Base-by-base conservation (phyloP, 2,113 vertebrate genomes). In the Urocynchramus pylzowi region DNA sequence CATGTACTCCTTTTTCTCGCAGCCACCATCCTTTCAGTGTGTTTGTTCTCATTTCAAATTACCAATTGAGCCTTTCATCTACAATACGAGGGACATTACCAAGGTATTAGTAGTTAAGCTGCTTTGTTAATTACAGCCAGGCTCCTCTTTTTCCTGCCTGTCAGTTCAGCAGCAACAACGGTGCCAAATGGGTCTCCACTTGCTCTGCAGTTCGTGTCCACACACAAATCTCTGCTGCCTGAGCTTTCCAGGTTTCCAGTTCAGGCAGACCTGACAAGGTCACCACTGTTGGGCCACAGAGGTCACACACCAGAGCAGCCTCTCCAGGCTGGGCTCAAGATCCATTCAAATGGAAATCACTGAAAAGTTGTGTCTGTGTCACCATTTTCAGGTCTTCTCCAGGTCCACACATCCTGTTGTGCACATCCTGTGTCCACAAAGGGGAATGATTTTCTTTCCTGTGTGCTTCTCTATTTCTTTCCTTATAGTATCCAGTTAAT, bases 21-120 rank as follows among this genome's bases (percentile, higher is more conserved):
- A 84, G 81, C 73, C 83, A 56, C 84, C 84, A 61, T 59, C 65
- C 84, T 78, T 92, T 85, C 78, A 57, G 37, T 13, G 31, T 82
- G 49, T 94, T 96, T 95, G 80, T 93, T 96, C 94, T 96, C 67
- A 73, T 89, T 94, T 91, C 81, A 94, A 85, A 96, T 95, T 94
- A 79, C 77, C 73, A 21, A 1, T 61, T 89, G 81, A 93, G 87
- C 49, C 80, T 93, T 97, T 96, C 93, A 96, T 96, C 89, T 96
- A 73, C 73, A 95, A 68, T 89, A 94, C 2, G n/a, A 97, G 93
- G 87, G 77, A 92, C 81, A 94, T 96, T 96, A 92, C 91, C 45
- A 37, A 97, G 93, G 94, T 79, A 95, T 96, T 96, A 95, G 94
- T 95, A 64, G 91, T 82, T 97, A 96, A 96, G 91, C 93, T 94